Percentiles rank a stretch among this genome's conserved stretches.
These are phyloP conservation scores for Eremobia ochroleuca DNA, from an alignment of 2,888 invertebrate genomes.

Conservation along the genomic window DNA sequence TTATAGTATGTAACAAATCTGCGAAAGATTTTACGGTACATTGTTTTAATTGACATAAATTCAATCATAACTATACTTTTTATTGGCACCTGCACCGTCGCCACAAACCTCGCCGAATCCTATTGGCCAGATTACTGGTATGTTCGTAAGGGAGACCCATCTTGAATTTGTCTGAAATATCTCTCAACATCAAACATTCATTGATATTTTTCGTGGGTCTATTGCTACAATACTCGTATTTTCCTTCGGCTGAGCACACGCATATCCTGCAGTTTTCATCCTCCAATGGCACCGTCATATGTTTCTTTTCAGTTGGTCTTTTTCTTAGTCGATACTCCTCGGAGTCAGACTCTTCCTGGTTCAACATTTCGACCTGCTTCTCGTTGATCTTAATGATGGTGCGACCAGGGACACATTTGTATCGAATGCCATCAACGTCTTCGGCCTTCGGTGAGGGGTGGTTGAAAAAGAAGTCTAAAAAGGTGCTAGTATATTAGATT, in stretches of 20 bases:
- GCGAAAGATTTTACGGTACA: slow-evolving; percentile 21
- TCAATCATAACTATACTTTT: slow-evolving; percentile 14
- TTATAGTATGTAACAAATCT: not conserved
- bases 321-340: slow-evolving; percentile 46
- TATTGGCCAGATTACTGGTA: slow-evolving; percentile 71
- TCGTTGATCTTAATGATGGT: slow-evolving; percentile 76
- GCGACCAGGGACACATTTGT: slow-evolving; percentile 83
- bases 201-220: slow-evolving; percentile 83
- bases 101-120: slow-evolving; percentile 82
- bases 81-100: slow-evolving; percentile 69
- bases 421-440: slow-evolving; percentile 53
- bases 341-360: slow-evolving; percentile 41
- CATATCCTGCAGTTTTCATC: slow-evolving; percentile 81
- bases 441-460: slow-evolving; percentile 67
- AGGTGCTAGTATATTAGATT: slow-evolving; percentile 27
- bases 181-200: slow-evolving; percentile 80
- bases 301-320: slow-evolving; percentile 65
- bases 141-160: slow-evolving; percentile 75
- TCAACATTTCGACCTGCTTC: not conserved
- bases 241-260: slow-evolving; percentile 81
- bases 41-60: slow-evolving; percentile 4
- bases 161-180: slow-evolving; percentile 65
- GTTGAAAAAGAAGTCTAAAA: slow-evolving; percentile 80
- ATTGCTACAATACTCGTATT: slow-evolving; percentile 79
- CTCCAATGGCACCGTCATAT: slow-evolving; percentile 75